Conservation (phyloP, 1,140 invertebrate species). For the Formica selysi region DNA sequence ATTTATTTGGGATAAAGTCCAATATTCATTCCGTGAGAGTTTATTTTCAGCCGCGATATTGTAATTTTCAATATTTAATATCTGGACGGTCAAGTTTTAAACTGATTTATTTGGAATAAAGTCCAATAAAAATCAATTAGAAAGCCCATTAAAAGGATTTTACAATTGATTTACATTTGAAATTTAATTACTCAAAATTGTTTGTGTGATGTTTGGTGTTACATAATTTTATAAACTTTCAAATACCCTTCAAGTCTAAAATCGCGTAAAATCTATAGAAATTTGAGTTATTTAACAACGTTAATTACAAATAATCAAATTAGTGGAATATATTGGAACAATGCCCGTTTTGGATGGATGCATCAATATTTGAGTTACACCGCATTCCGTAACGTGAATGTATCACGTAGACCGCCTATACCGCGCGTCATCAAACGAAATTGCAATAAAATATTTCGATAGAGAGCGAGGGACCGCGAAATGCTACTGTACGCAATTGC, state of each 20-base stretch:
- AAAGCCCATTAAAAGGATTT: background rate
- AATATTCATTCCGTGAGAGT: background rate
- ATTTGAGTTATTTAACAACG: constrained; percentile 38
- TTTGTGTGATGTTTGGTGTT: background rate
- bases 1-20: background rate
- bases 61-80: background rate
- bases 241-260: no score
- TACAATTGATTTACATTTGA: background rate
- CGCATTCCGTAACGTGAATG: constrained; percentile 16
- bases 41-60: background rate
- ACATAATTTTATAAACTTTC: background rate
- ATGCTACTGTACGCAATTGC: background rate
- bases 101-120: constrained; percentile 11
- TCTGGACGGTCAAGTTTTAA: background rate
- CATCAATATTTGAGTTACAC: constrained; percentile 48
- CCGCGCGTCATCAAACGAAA: constrained; percentile 43
- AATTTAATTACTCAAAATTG: background rate
- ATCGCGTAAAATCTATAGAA: background rate
- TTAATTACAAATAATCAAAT: constrained; percentile 53
- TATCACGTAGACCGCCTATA: constrained; percentile 9
- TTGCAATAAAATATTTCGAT: constrained; percentile 44
- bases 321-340: constrained; percentile 38
- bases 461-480: background rate
- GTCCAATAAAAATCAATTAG: background rate
- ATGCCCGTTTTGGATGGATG: constrained; percentile 24